Evolutionary conservation across 2,888 invertebrate genomes (phyloP), one percentile per base, ranked within the genome.

Genomic region (Drosophila eohydei): DNA sequence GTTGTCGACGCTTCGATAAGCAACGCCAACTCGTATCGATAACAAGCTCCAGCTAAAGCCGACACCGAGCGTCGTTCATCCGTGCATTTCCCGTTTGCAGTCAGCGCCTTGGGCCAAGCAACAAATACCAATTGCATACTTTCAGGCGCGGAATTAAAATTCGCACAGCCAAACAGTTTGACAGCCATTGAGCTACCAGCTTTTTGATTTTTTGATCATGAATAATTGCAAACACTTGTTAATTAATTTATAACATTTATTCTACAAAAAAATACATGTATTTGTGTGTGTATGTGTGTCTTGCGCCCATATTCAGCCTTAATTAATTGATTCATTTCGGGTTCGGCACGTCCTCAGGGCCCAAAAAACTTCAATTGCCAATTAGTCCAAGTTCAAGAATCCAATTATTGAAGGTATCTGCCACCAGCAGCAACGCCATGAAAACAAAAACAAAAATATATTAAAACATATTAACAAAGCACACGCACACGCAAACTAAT

Each of bases 371-470:
- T 66, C 73, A 67, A 74, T 59, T 60, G 59, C 69, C 74, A 66
- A 67, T 88, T 79, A 91, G 81, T 91, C 91, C 88, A 91, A 79
- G 82, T 91, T 91, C 64, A 91, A 77, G 74, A 91, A 91, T 55
- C 86, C 91, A 85, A 91, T 88, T 77, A 91, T 91, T 38, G 87
- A 88, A 54, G 92, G 92, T 80, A 91, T 91, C 91, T 91, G 86
- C 60, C 80, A 85, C 74, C 69, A 80, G 62, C 51, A 55, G 43
- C 70, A 69, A 56, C 48, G 43, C n/a, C 79, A 80, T 74, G 26
- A 66, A 69, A 71, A 57, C 60, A 65, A 65, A 72, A 61, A 48
- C 30, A 50, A 30, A 43, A 21, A 48, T 32, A 51, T 61, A 58
- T 60, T n/a, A 52, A 67, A 48, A 36, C 43, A 67, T 48, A 58